phyloP scores from a whole-genome alignment of 2,888 invertebrate genomes.

The Linyphia triangularis region DNA sequence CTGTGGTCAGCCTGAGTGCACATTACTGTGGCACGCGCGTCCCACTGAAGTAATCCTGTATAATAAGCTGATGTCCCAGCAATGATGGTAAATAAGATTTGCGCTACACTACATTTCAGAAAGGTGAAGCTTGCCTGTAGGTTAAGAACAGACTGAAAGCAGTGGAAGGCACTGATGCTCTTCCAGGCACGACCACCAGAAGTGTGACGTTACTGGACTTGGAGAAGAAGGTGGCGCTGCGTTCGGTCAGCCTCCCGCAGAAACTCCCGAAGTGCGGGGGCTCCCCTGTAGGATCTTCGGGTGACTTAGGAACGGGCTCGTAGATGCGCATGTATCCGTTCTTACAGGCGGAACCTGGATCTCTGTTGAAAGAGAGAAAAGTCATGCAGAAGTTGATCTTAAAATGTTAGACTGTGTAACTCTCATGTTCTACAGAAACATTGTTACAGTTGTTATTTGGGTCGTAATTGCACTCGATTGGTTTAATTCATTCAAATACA shows the following conservation, averaged over 20 bases:
- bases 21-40: too few species aligned
- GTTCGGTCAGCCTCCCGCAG: conserved; percentile 62
- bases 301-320: conserved; percentile 13
- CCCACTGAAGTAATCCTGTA: too few species aligned
- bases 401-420: too few species aligned
- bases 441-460: too few species aligned
- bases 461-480: too few species aligned
- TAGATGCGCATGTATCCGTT: conserved; percentile 57
- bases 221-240: conserved; percentile 76
- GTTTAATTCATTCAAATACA: too few species aligned
- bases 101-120: too few species aligned
- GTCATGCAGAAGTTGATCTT: too few species aligned
- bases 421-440: too few species aligned
- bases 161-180: conserved; percentile 84
- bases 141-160: conserved; percentile 85
- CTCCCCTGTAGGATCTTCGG: conserved; percentile 5
- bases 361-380: neutral
- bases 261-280: conserved; percentile 63
- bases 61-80: too few species aligned
- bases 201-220: conserved; percentile 89
- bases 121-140: conserved; percentile 15
- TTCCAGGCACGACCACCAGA: conserved; percentile 83
- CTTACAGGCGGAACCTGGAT: conserved; percentile 11
- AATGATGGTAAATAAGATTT: too few species aligned
- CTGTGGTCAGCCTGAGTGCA: too few species aligned